Conservation (phyloP, 2,888 invertebrate species). For the Xestia rhomboidea region DNA sequence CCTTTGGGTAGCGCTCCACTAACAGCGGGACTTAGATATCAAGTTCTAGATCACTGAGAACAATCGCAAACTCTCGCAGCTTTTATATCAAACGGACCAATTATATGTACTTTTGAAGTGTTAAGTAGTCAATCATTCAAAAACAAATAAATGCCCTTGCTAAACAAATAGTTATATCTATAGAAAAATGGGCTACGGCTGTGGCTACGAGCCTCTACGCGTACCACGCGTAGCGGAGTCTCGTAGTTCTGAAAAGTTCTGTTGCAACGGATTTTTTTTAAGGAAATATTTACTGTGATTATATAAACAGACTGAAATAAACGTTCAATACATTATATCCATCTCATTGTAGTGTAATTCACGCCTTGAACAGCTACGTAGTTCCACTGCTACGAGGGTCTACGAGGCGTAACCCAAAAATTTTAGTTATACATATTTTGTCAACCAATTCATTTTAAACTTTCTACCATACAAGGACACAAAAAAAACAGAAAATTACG, state of each 20-base stretch:
- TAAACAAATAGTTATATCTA: background rate
- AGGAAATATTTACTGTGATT: background rate
- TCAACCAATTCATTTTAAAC: no score
- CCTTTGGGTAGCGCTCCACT: conserved; percentile 71
- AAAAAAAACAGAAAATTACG: no score
- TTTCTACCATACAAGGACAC: background rate
- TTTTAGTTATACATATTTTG: background rate
- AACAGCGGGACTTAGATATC: conserved; percentile 64
- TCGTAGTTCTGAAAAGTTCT: background rate
- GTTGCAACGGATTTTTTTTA: background rate
- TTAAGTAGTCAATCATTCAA: background rate
- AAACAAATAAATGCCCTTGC: background rate
- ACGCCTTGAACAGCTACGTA: background rate
- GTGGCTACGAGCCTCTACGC: conserved; percentile 22
- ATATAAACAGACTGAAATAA: background rate
- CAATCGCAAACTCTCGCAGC: background rate
- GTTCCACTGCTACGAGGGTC: conserved; percentile 15
- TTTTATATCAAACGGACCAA: background rate
- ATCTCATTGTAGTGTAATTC: background rate
- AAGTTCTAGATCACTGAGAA: background rate
- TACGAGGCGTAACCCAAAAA: background rate
- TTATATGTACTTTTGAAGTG: background rate
- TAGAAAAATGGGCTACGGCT: background rate
- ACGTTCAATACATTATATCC: background rate
- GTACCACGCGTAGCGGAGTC: background rate